Base-by-base conservation (phyloP, 2,888 invertebrate genomes). In the Diarsia dahlii region DNA sequence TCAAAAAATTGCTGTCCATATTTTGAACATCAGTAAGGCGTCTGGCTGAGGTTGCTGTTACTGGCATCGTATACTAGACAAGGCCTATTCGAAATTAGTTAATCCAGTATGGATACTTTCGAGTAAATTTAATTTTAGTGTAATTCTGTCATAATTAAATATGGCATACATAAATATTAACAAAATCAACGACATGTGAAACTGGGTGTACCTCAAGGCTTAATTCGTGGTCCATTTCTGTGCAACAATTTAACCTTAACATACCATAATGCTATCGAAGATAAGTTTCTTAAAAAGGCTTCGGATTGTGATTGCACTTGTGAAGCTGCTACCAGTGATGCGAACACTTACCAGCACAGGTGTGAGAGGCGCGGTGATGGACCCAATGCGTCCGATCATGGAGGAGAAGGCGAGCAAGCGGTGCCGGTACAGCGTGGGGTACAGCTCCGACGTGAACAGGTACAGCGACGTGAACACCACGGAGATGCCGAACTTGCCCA, bases 341-440 rank as follows among this genome's bases (percentile, higher is more conserved):
- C 50, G 6, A 58, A 28, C 34, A 90, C 93, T 91, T 73, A 97
- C 97, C 92, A 98, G 90, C 23, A 97, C 95, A 5, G 97, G 97
- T 0, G 98, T 97, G 84, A 98, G 97, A 0, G 98, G 98, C 0
- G 98, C 98, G 58, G 97, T 93, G 94, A 98, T 98, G 15, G 98
- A 97, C 0, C 98, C 98, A 50, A 98, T 93, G 39, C 98, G 95
- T 0, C 98, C 98, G 75, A 98, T 96, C 97, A 98, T 98, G 20
- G 98, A 98, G 85, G 98, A 98, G 86, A 97, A 96, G 5, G 97
- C 97, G 50, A 98, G 96, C 80, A 98, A 93, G 63, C 97, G 97
- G 92, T 98, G 98, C 0, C 98, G 95, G 82, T 97, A 96, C 89
- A 97, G 97, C 39, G 98, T 98, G 3, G 98, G 98, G 91, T 98